Evolutionary conservation across 2,888 invertebrate species (phyloP), one percentile per base, ranked within the genome.

Genomic region (Leucoma salicis): DNA sequence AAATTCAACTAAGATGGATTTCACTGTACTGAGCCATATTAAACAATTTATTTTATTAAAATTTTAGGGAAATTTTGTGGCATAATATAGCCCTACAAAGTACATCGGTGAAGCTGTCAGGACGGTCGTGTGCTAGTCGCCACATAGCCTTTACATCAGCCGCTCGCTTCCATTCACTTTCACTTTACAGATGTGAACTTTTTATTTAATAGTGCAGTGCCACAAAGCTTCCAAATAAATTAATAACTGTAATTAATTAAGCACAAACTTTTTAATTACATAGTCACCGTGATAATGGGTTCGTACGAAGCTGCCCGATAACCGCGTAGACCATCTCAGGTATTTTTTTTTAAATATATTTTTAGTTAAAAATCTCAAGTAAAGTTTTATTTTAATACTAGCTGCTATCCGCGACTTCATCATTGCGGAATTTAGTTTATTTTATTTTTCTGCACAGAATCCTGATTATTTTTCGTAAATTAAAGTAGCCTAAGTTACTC

Each of bases 111-210:
- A 46, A 50, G 48, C 46, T 48, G 44, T 16, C 37, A 31, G 18
- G 28, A 43, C 40, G 46, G 55, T 63, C 63, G 45, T 25, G 27
- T 24, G 25, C 54, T 76, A 85, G 85, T 86, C 74, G 72, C 65
- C 59, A 49, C 47, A 60, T 62, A 70, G 58, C 72, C 73, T 50
- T 58, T 67, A 69, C 53, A 58, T 50, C 50, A 43, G 45, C 57
- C 62, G 69, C 66, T 67, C 65, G 69, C 64, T 71, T 66, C 33
- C 56, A 47, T 57, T 55, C 53, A 45, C 58, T 48, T 53, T 51
- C 50, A 58, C 60, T 60, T 60, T 54, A 49, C 72, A 76, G 74
- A 78, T 79, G 78, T 82, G 75, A 82, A 84, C 82, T 83, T 85
- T 83, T 79, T 76, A 75, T 45, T 52, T 53, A 57, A 67, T 54